phyloP scores from a whole-genome alignment of 2,797 vertebrate species.

The Cyclopterus lumpus region DNA sequence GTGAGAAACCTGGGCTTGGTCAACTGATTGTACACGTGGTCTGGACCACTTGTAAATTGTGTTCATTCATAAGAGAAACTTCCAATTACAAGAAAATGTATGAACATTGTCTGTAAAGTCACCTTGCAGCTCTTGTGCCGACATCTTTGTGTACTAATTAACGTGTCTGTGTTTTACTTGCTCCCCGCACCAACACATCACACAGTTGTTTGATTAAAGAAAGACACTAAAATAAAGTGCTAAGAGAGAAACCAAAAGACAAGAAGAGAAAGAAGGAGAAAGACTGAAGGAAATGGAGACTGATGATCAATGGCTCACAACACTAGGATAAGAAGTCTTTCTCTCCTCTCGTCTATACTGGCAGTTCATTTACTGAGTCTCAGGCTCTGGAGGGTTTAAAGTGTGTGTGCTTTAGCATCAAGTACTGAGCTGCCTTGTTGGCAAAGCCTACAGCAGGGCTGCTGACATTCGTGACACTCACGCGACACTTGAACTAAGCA shows the following conservation, averaged over 20 bases:
- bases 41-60: background rate
- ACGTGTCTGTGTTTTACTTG: background rate
- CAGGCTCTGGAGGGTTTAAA: constrained; percentile 34
- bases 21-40: background rate
- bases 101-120: background rate
- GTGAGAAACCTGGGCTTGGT: background rate
- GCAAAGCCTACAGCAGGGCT: constrained; percentile 40
- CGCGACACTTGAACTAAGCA: constrained; percentile 22
- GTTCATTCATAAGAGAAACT: background rate
- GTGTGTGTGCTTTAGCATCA: constrained; percentile 41
- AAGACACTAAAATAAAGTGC: background rate
- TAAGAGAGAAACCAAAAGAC: background rate
- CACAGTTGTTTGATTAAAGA: background rate
- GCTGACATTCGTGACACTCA: constrained; percentile 54
- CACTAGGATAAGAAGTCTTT: constrained; percentile 7
- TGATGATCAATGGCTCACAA: constrained; percentile 26
- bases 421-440: constrained; percentile 47
- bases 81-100: background rate
- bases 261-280: background rate
- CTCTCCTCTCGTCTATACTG: constrained; percentile 22
- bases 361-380: constrained; percentile 46
- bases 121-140: background rate
- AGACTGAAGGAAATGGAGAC: constrained; percentile 8
- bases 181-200: background rate
- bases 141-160: background rate